These are phyloP conservation scores for Indicator maculatus DNA, from an alignment of 2,113 vertebrate species.

Conservation along the genomic window DNA sequence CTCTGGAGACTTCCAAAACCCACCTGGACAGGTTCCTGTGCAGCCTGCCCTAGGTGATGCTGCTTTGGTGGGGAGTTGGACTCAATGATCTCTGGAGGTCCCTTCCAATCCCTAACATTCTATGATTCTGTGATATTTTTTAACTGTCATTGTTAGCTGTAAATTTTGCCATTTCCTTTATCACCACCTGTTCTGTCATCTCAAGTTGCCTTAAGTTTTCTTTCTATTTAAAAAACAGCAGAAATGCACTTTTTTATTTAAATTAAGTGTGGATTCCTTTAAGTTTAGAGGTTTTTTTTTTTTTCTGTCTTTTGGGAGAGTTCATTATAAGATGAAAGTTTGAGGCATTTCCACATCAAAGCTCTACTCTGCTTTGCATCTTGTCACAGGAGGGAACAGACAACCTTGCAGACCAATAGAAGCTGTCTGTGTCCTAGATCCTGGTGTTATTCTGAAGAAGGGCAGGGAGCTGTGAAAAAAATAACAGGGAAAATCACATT, in stretches of 20 bases:
- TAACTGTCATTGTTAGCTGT: neutral
- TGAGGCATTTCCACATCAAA: conserved; percentile 45
- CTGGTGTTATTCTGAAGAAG: neutral
- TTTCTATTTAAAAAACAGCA: neutral
- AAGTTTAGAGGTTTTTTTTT: neutral
- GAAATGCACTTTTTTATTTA: neutral
- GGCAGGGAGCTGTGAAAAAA: neutral
- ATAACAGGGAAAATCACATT: neutral
- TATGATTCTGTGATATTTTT: neutral
- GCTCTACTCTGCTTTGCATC: neutral
- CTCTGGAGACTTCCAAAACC: too few species aligned
- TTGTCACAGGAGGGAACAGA: neutral
- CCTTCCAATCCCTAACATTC: too few species aligned
- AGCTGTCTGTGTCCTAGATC: neutral
- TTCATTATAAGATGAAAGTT: conserved; percentile 11
- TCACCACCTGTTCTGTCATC: neutral
- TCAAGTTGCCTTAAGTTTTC: neutral
- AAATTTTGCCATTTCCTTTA: neutral
- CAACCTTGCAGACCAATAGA: neutral
- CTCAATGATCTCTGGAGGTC: too few species aligned
- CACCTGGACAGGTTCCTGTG: too few species aligned
- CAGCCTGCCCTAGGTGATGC: too few species aligned
- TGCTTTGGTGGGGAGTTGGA: too few species aligned
- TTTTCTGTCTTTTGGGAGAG: neutral
- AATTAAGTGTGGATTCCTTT: neutral